These are phyloP conservation scores for Thaleichthys pacificus DNA, from an alignment of 2,797 vertebrate genomes.

Conservation along the genomic window DNA sequence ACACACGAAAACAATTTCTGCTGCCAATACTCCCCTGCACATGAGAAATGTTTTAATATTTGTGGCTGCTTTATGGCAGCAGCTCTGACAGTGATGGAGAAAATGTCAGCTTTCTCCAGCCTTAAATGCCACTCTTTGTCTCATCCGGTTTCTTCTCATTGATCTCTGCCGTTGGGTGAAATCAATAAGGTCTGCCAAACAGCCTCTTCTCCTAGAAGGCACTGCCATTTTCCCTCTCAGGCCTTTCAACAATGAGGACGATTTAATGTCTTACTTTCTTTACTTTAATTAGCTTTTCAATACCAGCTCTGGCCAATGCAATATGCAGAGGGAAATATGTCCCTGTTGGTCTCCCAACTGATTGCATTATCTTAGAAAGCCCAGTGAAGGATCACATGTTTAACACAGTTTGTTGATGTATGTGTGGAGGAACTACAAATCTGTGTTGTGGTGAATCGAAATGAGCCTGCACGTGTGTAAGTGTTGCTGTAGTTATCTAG, in stretches of 20 bases:
- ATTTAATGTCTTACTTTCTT: constrained; percentile 67
- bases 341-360: constrained; percentile 48
- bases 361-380: constrained; percentile 47
- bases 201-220: constrained; percentile 88
- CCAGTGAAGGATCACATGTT: constrained; percentile 44
- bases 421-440: constrained; percentile 24
- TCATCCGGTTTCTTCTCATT: constrained; percentile 91
- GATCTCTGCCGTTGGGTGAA: constrained; percentile 91
- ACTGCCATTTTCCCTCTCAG: constrained; percentile 73
- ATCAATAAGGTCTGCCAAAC: constrained; percentile 92
- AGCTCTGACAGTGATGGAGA: constrained; percentile 96
- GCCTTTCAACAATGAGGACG: constrained; percentile 53
- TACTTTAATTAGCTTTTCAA: constrained; percentile 68
- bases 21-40: constrained; percentile 94
- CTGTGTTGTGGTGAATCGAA: constrained; percentile 16
- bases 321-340: constrained; percentile 41
- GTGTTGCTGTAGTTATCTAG: no score
- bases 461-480: not conserved
- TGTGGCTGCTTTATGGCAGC: constrained; percentile 91
- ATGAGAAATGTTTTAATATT: constrained; percentile 99
- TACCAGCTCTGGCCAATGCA: constrained; percentile 43
- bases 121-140: constrained; percentile 98
- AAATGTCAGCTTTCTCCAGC: constrained; percentile 93
- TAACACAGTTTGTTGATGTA: constrained; percentile 27
- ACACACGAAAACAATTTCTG: constrained; percentile 97